These are phyloP conservation scores for Drosophila algonquin DNA, from an alignment of 2,888 invertebrate genomes.

Conservation along the genomic window DNA sequence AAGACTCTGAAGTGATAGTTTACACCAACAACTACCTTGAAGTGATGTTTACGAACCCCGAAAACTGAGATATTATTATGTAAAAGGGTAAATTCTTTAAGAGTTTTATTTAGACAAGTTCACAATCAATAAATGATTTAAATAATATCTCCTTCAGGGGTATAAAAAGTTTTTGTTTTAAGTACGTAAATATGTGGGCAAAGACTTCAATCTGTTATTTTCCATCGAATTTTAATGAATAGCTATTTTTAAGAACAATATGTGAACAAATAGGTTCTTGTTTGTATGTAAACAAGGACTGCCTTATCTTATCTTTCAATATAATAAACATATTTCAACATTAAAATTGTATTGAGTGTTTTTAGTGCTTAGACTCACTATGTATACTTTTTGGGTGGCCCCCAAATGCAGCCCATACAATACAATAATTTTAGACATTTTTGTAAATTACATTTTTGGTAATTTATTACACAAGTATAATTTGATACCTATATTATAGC, in stretches of 20 bases:
- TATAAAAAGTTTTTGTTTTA: not conserved
- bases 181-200: too few relatives aligned
- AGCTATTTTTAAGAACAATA: not conserved
- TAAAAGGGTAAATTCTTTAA: not conserved
- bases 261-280: too few relatives aligned
- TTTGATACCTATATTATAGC: conserved; percentile 40
- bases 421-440: conserved; percentile 25
- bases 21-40: conserved; percentile 79
- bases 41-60: conserved; percentile 51
- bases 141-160: not conserved
- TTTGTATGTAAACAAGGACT: not conserved
- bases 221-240: not conserved
- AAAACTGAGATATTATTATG: not conserved
- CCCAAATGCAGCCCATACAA: conserved; percentile 5
- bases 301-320: not conserved
- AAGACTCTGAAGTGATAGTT: conserved; percentile 66
- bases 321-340: not conserved
- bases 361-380: not conserved
- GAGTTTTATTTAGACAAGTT: not conserved
- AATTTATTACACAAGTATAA: conserved; percentile 41
- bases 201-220: not conserved
- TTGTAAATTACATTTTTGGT: conserved; percentile 35
- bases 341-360: not conserved
- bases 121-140: not conserved
- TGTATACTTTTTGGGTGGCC: too few relatives aligned